Evolutionary conservation across 2,797 vertebrate genomes (phyloP).

Genomic region (Apodemus agrarius): DNA sequence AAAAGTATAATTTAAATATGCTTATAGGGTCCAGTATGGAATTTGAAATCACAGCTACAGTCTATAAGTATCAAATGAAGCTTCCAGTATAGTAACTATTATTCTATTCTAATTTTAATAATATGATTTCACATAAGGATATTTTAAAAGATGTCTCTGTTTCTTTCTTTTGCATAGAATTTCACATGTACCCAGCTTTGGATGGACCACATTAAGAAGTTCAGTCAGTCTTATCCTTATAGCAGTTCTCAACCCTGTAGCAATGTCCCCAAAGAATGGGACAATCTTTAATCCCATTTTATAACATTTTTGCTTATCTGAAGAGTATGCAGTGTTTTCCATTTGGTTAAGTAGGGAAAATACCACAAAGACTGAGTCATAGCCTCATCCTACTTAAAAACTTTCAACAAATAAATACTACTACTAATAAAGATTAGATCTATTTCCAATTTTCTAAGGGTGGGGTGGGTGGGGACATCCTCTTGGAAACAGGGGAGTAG

Average conservation of each 20-base stretch:
- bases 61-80: background rate
- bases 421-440: background rate
- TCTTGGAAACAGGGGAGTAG: too few species aligned
- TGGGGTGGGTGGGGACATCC: too few species aligned
- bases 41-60: background rate
- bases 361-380: background rate
- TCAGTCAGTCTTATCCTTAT: background rate
- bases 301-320: background rate
- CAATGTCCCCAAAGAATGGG: background rate
- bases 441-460: too few species aligned
- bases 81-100: background rate
- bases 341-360: background rate
- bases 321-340: background rate
- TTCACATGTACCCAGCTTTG: background rate
- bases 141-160: background rate
- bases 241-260: background rate
- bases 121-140: background rate
- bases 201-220: background rate
- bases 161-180: background rate
- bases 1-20: background rate
- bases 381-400: background rate
- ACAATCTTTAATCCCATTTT: too few species aligned
- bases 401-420: background rate
- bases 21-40: background rate
- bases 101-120: background rate